Evolutionary conservation across 2,797 vertebrate species (phyloP).

Genomic region (Hephaestus fuliginosus): DNA sequence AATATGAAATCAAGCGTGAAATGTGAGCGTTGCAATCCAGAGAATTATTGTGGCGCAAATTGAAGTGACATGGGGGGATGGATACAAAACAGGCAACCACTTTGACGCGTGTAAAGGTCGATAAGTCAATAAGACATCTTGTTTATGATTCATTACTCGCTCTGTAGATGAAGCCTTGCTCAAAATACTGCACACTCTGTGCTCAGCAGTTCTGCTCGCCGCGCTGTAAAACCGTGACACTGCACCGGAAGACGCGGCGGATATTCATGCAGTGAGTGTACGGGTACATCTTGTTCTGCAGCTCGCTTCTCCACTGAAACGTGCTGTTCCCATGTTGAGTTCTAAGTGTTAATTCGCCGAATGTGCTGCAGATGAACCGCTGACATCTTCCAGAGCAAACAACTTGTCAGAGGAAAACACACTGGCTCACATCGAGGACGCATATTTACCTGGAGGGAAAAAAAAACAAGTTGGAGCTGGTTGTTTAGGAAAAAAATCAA

Average conservation of each 20-base stretch:
- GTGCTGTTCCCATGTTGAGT: conserved; percentile 22
- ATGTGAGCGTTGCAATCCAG: conserved; percentile 66
- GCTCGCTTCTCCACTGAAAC: conserved; percentile 46
- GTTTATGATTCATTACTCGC: conserved; percentile 59
- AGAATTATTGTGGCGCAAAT: conserved; percentile 70
- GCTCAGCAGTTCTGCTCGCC: conserved; percentile 49
- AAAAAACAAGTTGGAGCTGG: conserved; percentile 23
- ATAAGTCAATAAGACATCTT: conserved; percentile 67
- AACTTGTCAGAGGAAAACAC: conserved; percentile 56
- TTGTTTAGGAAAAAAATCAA: conserved; percentile 29
- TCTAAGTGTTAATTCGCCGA: conserved; percentile 48
- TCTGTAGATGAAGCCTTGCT: conserved; percentile 41
- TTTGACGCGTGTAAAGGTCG: conserved; percentile 51
- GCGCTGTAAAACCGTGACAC: conserved; percentile 42
- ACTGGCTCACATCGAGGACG: conserved; percentile 37
- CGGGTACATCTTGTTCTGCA: conserved; percentile 41
- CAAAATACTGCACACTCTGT: conserved; percentile 14
- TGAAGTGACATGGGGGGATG: conserved; percentile 45
- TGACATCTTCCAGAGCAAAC: conserved; percentile 66
- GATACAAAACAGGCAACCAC: conserved; percentile 49
- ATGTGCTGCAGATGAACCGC: conserved; percentile 39
- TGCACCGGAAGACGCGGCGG: conserved; percentile 7
- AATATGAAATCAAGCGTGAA: conserved; percentile 78
- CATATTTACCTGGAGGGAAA: conserved; percentile 51
- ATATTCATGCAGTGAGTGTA: conserved; percentile 9